phyloP scores from a whole-genome alignment of 2,888 invertebrate genomes.

The Drosophila maculinotata region DNA sequence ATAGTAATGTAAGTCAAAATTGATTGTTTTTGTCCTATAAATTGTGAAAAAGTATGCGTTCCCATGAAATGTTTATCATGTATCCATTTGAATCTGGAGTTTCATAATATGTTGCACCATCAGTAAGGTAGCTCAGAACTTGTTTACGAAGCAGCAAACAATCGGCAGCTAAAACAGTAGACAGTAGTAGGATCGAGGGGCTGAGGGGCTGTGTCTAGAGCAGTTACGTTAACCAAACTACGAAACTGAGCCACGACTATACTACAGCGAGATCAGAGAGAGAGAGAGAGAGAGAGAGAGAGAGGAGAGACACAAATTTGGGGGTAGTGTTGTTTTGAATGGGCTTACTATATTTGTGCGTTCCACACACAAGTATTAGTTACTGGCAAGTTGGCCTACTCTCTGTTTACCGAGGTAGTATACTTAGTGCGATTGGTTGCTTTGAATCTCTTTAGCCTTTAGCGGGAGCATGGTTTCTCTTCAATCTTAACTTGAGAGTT shows the following conservation, averaged over 20 bases:
- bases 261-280: slow-evolving; percentile 23
- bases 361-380: slow-evolving; percentile 24
- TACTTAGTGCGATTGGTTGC: background rate
- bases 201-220: slow-evolving; percentile 20
- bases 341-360: background rate
- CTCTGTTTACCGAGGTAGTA: background rate
- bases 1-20: no score
- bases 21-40: background rate
- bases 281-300: slow-evolving; percentile 1
- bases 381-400: slow-evolving; percentile 14
- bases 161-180: background rate
- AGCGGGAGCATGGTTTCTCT: slow-evolving; percentile 42
- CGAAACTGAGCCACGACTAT: slow-evolving; percentile 32
- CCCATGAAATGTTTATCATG: slow-evolving; percentile 1
- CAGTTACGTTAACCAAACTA: slow-evolving; percentile 41
- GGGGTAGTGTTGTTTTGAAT: slow-evolving; percentile 7
- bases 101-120: slow-evolving; percentile 19
- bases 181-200: background rate
- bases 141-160: slow-evolving; percentile 10
- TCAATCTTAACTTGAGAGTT: slow-evolving; percentile 27
- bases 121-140: slow-evolving; percentile 10
- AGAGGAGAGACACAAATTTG: slow-evolving; percentile 3
- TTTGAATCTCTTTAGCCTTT: slow-evolving; percentile 14
- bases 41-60: background rate
- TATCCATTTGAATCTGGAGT: slow-evolving; percentile 8